A percentile compares a stretch with the other conserved stretches of the same genome.
These are phyloP conservation scores for Diplodus sargus DNA, from an alignment of 2,797 vertebrate species.

Conservation along the genomic window DNA sequence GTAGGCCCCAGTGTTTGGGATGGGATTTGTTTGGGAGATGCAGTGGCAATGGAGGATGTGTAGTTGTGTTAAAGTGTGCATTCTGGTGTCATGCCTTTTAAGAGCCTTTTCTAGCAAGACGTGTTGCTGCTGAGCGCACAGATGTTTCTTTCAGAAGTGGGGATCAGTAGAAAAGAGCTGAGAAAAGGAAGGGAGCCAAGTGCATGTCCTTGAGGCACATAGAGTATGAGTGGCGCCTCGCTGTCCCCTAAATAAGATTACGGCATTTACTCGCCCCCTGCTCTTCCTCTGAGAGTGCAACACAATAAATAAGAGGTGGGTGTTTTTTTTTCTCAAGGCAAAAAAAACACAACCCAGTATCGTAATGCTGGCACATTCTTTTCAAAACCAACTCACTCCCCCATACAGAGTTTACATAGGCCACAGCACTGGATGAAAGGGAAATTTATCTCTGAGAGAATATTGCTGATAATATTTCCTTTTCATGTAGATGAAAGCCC, in stretches of 20 bases:
- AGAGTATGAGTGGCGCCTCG: slow-evolving; percentile 61
- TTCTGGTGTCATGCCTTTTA: slow-evolving; percentile 42
- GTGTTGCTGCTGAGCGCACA: slow-evolving; percentile 63
- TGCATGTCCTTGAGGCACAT: slow-evolving; percentile 63
- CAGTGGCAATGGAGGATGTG: slow-evolving; percentile 21
- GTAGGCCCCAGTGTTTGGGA: slow-evolving; percentile 50
- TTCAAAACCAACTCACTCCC: slow-evolving; percentile 53
- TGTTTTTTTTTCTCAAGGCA: slow-evolving; percentile 30
- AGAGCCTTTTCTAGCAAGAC: slow-evolving; percentile 53
- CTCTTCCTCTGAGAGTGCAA: slow-evolving; percentile 61
- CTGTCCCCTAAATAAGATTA: slow-evolving; percentile 78
- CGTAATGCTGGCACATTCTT: slow-evolving; percentile 58
- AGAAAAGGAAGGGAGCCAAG: slow-evolving; percentile 67
- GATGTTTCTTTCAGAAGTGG: slow-evolving; percentile 76
- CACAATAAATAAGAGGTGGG: slow-evolving; percentile 70
- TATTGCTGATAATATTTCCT: slow-evolving; percentile 55
- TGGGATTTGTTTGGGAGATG: slow-evolving; percentile 53
- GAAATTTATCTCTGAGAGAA: slow-evolving; percentile 39
- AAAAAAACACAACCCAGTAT: slow-evolving; percentile 25
- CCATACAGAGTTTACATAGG: slow-evolving; percentile 52
- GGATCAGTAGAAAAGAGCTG: slow-evolving; percentile 59
- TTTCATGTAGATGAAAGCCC: slow-evolving; percentile 61
- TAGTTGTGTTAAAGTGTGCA: slow-evolving; percentile 22
- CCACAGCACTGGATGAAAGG: slow-evolving; percentile 58
- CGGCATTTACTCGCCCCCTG: slow-evolving; percentile 66